Conservation (phyloP, 2,113 vertebrate genomes). For the Salminus brasiliensis region DNA sequence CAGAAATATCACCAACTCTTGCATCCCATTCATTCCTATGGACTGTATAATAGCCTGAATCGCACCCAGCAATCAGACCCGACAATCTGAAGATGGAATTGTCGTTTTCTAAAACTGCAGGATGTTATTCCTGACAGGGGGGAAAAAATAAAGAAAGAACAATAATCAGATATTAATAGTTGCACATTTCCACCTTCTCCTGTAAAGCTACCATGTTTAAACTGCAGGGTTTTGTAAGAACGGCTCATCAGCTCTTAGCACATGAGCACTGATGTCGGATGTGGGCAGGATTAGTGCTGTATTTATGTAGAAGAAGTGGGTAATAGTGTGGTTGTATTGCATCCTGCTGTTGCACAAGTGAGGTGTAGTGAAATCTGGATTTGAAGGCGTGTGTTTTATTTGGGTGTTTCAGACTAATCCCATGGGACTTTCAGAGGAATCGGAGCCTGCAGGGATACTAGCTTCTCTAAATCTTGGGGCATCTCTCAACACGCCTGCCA, state of each 20-base stretch:
- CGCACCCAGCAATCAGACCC: too few relatives aligned
- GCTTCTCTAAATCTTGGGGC: not conserved
- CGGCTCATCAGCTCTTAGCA: too few relatives aligned
- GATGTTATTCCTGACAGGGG: too few relatives aligned
- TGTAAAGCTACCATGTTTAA: not conserved
- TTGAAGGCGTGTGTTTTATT: not conserved
- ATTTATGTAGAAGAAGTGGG: not conserved
- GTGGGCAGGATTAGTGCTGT: not conserved
- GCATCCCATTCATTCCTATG: too few relatives aligned
- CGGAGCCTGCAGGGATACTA: not conserved
- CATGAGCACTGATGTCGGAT: not conserved
- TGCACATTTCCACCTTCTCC: not conserved
- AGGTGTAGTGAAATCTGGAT: not conserved
- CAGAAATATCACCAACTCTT: too few relatives aligned
- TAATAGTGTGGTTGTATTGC: not conserved
- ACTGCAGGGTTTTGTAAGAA: too few relatives aligned
- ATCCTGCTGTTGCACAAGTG: not conserved
- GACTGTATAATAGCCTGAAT: too few relatives aligned
- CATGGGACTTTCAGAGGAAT: not conserved
- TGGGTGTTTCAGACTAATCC: not conserved
- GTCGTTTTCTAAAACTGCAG: too few relatives aligned
- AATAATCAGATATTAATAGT: too few relatives aligned
- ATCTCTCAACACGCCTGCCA: slow-evolving; percentile 11
- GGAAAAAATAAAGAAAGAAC: too few relatives aligned
- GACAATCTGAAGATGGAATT: too few relatives aligned